Conservation (phyloP, 2,113 vertebrate species). For the Glaucomys volans region DNA sequence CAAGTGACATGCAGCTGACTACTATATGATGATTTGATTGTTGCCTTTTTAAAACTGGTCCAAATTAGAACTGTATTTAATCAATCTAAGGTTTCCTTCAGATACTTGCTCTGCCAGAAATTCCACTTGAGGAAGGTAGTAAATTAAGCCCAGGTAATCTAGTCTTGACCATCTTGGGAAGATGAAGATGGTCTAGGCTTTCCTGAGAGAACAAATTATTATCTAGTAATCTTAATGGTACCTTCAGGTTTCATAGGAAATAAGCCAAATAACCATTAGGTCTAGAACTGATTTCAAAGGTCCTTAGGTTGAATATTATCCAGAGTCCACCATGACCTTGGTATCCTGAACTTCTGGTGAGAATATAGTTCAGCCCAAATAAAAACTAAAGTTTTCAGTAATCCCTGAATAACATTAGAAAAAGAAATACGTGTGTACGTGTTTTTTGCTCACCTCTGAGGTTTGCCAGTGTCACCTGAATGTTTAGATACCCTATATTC, state of each 20-base stretch:
- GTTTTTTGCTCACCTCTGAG: not conserved
- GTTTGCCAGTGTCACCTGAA: not conserved
- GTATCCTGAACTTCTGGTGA: not conserved
- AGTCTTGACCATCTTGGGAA: constrained; percentile 1
- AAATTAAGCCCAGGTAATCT: constrained; percentile 16
- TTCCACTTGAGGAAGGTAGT: not conserved
- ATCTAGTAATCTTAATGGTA: not conserved
- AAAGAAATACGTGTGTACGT: not conserved
- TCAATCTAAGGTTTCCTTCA: constrained; percentile 26
- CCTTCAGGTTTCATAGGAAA: not conserved
- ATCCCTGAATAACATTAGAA: not conserved
- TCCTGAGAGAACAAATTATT: not conserved
- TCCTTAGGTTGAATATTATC: constrained; percentile 13
- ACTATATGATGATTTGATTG: not conserved
- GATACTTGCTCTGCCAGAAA: not conserved
- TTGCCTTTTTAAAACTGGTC: not conserved
- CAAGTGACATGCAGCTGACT: not conserved
- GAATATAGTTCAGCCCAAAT: not conserved
- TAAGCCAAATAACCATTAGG: not conserved
- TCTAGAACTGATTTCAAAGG: constrained; percentile 25
- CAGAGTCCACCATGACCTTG: not conserved
- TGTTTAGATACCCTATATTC: not conserved
- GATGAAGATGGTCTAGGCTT: not conserved
- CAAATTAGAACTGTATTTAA: not conserved
- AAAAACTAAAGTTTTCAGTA: not conserved